Evolutionary conservation across 2,113 vertebrate genomes (phyloP).

Genomic region (Gambusia affinis): DNA sequence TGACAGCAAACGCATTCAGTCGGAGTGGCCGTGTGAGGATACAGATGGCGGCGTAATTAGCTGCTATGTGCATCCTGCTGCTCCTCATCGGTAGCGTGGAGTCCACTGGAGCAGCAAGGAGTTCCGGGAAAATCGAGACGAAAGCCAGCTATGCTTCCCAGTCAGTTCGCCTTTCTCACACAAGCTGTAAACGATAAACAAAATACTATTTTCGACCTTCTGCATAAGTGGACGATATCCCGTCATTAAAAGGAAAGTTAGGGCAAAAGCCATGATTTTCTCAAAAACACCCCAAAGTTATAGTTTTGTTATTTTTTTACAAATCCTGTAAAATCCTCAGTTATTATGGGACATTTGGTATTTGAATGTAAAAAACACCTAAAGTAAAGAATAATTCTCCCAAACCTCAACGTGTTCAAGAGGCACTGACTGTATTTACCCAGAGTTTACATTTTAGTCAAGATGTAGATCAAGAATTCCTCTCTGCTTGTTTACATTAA

Average conservation of each 20-base stretch:
- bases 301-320: background rate
- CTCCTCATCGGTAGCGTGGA: slow-evolving; percentile 32
- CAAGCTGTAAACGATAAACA: background rate
- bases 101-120: slow-evolving; percentile 19
- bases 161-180: slow-evolving; percentile 27
- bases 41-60: slow-evolving; percentile 73
- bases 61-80: slow-evolving; percentile 33
- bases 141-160: slow-evolving; percentile 8
- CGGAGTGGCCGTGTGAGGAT: slow-evolving; percentile 46
- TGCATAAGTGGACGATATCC: background rate
- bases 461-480: background rate
- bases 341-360: background rate
- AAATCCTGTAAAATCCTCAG: background rate
- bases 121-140: slow-evolving; percentile 9
- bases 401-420: too few relatives aligned
- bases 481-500: too few relatives aligned
- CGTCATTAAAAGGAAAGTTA: background rate
- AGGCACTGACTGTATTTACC: too few relatives aligned
- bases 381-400: too few relatives aligned
- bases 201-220: background rate
- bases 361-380: background rate
- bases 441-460: background rate
- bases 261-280: background rate
- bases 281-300: too few relatives aligned
- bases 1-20: slow-evolving; percentile 62